Conservation (phyloP, 2,888 invertebrate genomes). For the Elegia similella region DNA sequence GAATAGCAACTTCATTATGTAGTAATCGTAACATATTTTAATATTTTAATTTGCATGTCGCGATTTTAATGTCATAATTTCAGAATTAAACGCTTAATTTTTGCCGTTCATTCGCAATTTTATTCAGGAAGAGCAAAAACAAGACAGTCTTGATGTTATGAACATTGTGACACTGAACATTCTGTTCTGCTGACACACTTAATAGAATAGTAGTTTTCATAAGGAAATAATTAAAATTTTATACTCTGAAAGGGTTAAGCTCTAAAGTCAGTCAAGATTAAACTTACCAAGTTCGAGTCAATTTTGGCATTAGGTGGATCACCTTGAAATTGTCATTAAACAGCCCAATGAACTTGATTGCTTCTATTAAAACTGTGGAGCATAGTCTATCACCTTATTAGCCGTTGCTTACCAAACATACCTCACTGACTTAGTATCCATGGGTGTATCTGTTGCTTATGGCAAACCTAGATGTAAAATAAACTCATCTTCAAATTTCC, state of each 20-base stretch:
- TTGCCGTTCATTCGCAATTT: neutral
- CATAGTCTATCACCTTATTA: neutral
- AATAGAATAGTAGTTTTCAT: too few relatives aligned
- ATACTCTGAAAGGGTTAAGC: too few relatives aligned
- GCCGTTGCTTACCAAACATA: neutral
- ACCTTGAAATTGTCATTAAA: neutral
- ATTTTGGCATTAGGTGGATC: too few relatives aligned
- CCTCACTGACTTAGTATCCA: neutral
- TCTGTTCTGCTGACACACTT: too few relatives aligned
- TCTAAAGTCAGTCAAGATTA: too few relatives aligned
- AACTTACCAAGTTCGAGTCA: too few relatives aligned
- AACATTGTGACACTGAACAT: too few relatives aligned
- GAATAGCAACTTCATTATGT: slow-evolving; percentile 8
- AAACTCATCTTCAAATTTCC: too few relatives aligned
- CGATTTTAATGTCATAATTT: neutral
- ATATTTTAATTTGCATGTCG: slow-evolving; percentile 2
- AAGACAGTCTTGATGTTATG: too few relatives aligned
- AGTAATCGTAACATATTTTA: neutral
- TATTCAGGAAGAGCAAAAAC: neutral
- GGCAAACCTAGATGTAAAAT: too few relatives aligned
- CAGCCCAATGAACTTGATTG: neutral
- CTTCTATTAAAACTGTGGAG: neutral
- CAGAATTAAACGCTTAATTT: neutral
- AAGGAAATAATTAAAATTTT: too few relatives aligned
- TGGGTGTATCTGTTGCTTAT: too few relatives aligned